A percentile compares a stretch with the other conserved stretches of the same genome.
Conservation (phyloP, 1,140 invertebrate species). For the Drosophila cardini region DNA sequence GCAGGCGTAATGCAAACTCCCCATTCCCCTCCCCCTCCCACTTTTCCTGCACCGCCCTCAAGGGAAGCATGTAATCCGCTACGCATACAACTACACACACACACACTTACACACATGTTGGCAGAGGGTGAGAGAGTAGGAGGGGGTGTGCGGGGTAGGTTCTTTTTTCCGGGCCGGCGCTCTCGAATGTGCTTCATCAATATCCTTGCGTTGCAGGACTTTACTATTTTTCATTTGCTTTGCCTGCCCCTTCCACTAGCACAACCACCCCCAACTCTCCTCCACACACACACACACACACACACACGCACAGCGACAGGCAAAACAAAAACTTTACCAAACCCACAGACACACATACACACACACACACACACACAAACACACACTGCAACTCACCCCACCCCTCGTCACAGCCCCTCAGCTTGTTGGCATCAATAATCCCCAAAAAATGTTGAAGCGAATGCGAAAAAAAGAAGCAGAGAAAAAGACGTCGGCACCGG, state of each 20-base stretch:
- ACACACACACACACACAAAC: conserved; percentile 7
- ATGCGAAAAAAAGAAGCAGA: conserved; percentile 29
- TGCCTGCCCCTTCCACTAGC: background rate
- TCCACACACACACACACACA: conserved; percentile 8
- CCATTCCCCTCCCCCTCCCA: background rate
- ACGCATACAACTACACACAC: conserved; percentile 41
- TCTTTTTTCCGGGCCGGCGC: conserved; percentile 30
- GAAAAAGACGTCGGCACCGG: conserved; percentile 55
- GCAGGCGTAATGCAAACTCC: conserved; percentile 51
- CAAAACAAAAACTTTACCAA: conserved; percentile 29
- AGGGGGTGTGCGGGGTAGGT: conserved; percentile 14
- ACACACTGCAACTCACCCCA: background rate
- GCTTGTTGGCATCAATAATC: conserved; percentile 64
- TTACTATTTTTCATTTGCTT: conserved; percentile 70
- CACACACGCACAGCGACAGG: conserved; percentile 17
- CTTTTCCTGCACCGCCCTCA: background rate
- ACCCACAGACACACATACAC: conserved; percentile 1
- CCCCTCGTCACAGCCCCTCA: background rate
- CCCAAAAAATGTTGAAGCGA: conserved; percentile 63
- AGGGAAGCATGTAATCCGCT: conserved; percentile 32
- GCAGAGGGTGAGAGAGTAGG: background rate
- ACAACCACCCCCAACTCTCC: conserved; percentile 19
- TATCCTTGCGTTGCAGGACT: conserved; percentile 64
- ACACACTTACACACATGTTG: background rate
- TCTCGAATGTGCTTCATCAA: conserved; percentile 82